Base-by-base conservation (phyloP, 64 coral and sea anemone species). In the Montipora capricornis region DNA sequence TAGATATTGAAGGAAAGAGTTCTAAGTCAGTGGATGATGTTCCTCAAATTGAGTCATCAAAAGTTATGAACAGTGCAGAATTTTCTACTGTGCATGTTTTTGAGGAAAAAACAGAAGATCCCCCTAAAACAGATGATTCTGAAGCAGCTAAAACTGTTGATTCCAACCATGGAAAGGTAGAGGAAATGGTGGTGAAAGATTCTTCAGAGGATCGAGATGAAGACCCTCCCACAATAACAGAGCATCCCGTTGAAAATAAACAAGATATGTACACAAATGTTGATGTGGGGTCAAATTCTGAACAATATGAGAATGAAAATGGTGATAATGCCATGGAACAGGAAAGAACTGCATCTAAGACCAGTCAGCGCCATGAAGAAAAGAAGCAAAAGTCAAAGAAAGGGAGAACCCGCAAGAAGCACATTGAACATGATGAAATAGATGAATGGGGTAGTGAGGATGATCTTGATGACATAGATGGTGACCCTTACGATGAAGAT, bases 401-500 rank as follows among this genome's bases (percentile, higher is more conserved):
- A 92, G 69, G 68, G 6, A 68, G 44, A 17, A 20, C n/a, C 14
- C 81, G 80, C n/a, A 92, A 78, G 73, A 92, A 64, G 47, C 46
- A 47, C 9, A 49, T 24, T 77, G 82, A 93, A 20, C 77, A 20
- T 68, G 84, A 93, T 11, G 60, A 19, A n/a, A 87, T 93, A 37
- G 84, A 75, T 81, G 94, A 89, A 26, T 87, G 62, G 49, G 73
- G 75, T 78, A 83, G 88, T 74, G 88, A 98, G 20, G 87, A 98
- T 80, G 29, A 77, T 77, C 79, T 90, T 85, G 78, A 46, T 84
- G 78, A 89, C 51, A 45, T 93, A 48, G 59, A 73, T 83, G 87
- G 87, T 69, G 87, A 95, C n/a, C 47, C 88, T 78, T 84, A 89
- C 49, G 81, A 96, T 61, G 59, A 69, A 12, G 62, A 75, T 53